Evolutionary conservation across 1,140 invertebrate genomes (phyloP).

Genomic region (Nasonia longicornis): DNA sequence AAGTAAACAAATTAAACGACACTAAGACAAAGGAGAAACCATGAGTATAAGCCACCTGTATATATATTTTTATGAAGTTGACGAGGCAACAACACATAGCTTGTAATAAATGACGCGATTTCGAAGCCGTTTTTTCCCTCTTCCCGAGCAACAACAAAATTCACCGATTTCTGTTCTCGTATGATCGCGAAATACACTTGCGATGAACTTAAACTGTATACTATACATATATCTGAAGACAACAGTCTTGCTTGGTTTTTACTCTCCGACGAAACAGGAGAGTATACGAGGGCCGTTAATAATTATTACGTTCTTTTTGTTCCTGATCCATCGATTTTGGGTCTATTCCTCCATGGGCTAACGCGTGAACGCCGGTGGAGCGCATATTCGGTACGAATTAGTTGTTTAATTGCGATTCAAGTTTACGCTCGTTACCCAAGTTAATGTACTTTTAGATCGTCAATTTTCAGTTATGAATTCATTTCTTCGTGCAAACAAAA

Average conservation of each 20-base stretch:
- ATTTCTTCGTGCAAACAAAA: conserved; percentile 56
- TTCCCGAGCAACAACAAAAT: conserved; percentile 11
- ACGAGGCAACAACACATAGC: conserved; percentile 65
- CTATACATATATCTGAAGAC: conserved; percentile 17
- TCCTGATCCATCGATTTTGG: conserved; percentile 46
- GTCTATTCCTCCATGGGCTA: conserved; percentile 42
- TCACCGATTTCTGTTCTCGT: conserved; percentile 28
- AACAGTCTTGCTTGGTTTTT: conserved; percentile 40
- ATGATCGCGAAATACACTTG: conserved; percentile 20
- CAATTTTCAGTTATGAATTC: conserved; percentile 64
- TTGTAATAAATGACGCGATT: conserved; percentile 61
- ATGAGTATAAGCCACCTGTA: conserved; percentile 58
- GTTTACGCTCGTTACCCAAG: conserved; percentile 59
- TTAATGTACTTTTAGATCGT: conserved; percentile 64
- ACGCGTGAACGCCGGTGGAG: conserved; percentile 41
- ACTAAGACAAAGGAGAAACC: conserved; percentile 49
- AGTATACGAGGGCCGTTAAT: conserved; percentile 38
- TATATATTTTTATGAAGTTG: conserved; percentile 70
- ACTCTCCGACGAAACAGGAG: conserved; percentile 45
- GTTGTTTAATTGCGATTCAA: conserved; percentile 50
- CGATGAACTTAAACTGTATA: conserved; percentile 32
- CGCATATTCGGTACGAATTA: conserved; percentile 45
- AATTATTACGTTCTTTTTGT: conserved; percentile 43
- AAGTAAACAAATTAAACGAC: conserved; percentile 30
- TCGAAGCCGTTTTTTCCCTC: conserved; percentile 41